Evolutionary conservation across 2,797 vertebrate genomes (phyloP).

Genomic region (Neomorphus geoffroyi): DNA sequence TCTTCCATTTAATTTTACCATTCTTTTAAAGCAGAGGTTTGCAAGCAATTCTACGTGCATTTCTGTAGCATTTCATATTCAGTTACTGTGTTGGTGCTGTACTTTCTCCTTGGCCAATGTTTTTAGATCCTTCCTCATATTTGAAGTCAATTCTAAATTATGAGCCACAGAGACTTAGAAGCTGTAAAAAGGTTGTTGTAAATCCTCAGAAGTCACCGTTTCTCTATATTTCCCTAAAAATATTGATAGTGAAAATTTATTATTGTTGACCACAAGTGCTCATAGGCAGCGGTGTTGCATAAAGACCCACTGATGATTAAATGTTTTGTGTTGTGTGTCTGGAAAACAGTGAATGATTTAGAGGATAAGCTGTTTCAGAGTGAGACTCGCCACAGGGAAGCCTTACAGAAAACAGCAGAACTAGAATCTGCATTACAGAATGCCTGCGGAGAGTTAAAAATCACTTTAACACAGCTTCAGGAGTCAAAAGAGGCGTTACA

Average conservation of each 20-base stretch:
- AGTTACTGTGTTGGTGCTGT: background rate
- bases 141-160: background rate
- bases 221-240: background rate
- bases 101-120: background rate
- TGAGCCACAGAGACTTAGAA: background rate
- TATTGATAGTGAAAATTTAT: background rate
- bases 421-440: constrained; percentile 89
- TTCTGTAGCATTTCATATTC: background rate
- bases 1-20: background rate
- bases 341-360: constrained; percentile 82
- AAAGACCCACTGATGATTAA: background rate
- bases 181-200: background rate
- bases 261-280: background rate
- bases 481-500: constrained; percentile 84
- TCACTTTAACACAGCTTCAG: constrained; percentile 84
- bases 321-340: background rate
- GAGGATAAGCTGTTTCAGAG: constrained; percentile 88
- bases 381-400: constrained; percentile 82
- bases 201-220: background rate
- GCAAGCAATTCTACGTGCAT: background rate
- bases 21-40: background rate
- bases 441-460: constrained; percentile 84
- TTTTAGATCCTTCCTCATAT: background rate
- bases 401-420: constrained; percentile 85
- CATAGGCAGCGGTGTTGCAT: background rate